Evolutionary conservation across 2,113 vertebrate genomes (phyloP), one percentile per base, ranked within the genome.

Genomic region (Stomatorhinus ivindoensis): DNA sequence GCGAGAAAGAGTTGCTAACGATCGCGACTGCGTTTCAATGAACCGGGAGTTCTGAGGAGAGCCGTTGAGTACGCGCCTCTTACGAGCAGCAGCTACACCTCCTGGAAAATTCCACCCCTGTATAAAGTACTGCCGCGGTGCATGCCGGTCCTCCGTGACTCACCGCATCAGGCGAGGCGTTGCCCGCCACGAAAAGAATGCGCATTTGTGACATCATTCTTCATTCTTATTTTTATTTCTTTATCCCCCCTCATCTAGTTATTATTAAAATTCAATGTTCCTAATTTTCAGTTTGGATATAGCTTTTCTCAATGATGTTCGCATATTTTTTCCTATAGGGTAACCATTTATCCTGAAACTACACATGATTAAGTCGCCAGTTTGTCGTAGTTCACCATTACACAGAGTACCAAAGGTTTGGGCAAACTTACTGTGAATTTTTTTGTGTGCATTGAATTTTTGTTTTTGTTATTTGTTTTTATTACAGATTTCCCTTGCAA

Each of bases 111-210:
- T 89, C 89, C 91, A 90, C 89, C 89, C 82, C 85, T 35, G 51
- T 83, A 88, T 87, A 84, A 86, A 90, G 47, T 27, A n/a, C 13
- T 4, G 24, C 4, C 92, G 91, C 92, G 48, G 31, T 92, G 93
- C 93, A 94, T 93, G 87, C 89, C 91, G 93, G 93, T 86, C 35
- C 87, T 55, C 17, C 27, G 46, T 86, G 90, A 88, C 76, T 86
- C 80, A 73, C 76, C 31, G 87, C 76, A 55, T 90, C 87, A 61
- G 89, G 58, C 55, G 83, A 89, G 83, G 89, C 89, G 89, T 69
- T 80, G 85, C 61, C 17, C 46, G 80, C 76, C 80, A 84, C 51
- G 39, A 83, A 53, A 55, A 89, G 87, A 61, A 61, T 61, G 53
- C 87, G 87, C 51, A 65, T 42, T 61, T 87, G 51, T 61, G 53